Evolutionary conservation across 2,113 vertebrate genomes (phyloP).

Genomic region (Callipepla squamata): DNA sequence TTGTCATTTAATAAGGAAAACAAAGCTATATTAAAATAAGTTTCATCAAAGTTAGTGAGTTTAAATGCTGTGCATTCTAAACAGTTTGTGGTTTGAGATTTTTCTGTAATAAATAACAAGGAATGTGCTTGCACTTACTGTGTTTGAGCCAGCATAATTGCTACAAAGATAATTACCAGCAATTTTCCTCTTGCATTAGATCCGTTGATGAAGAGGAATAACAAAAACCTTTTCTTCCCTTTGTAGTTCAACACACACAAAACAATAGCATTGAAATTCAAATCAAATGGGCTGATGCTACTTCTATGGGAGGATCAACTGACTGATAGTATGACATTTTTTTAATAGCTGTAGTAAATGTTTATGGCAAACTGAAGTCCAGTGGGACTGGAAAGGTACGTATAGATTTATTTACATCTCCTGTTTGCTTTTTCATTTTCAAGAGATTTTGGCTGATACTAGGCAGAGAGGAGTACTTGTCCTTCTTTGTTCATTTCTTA

Average conservation of each 20-base stretch:
- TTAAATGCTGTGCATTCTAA: conserved; percentile 55
- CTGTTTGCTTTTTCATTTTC: background rate
- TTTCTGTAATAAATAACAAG: conserved; percentile 60
- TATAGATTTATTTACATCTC: conserved; percentile 23
- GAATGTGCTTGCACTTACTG: conserved; percentile 62
- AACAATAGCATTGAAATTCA: conserved; percentile 63
- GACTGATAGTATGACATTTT: background rate
- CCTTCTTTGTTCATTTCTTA: background rate
- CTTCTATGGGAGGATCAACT: background rate
- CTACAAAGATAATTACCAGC: conserved; percentile 68
- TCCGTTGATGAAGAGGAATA: conserved; percentile 65
- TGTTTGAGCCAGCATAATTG: conserved; percentile 64
- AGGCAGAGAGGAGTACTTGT: background rate
- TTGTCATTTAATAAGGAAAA: conserved; percentile 53
- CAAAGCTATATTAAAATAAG: conserved; percentile 57
- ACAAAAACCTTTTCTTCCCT: conserved; percentile 60
- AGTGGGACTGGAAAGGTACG: background rate
- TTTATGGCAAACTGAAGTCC: background rate
- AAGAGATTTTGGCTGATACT: background rate
- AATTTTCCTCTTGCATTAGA: conserved; percentile 74
- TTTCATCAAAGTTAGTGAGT: conserved; percentile 61
- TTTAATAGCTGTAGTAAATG: background rate
- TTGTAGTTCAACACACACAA: conserved; percentile 61
- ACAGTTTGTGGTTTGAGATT: conserved; percentile 40
- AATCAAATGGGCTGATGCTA: conserved; percentile 49